These are phyloP conservation scores for Amazona vittata DNA, from an alignment of 2,113 vertebrate genomes.

Conservation along the genomic window DNA sequence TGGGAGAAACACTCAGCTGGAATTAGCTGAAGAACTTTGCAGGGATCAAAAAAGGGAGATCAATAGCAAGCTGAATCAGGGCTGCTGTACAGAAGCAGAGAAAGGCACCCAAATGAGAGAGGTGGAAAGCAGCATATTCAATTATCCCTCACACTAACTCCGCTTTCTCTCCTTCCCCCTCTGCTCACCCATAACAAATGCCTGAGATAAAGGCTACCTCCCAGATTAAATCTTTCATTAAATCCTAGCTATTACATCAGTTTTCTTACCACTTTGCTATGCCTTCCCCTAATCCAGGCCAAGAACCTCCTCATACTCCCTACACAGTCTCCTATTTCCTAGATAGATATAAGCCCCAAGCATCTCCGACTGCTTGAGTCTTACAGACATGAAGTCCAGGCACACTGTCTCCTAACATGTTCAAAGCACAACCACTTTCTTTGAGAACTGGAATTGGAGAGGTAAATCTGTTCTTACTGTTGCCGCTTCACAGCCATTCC, in stretches of 20 bases:
- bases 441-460: background rate
- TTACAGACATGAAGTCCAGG: background rate
- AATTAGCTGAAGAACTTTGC: background rate
- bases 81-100: background rate
- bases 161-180: background rate
- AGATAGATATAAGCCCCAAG: background rate
- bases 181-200: background rate
- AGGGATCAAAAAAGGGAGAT: background rate
- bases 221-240: constrained; percentile 39
- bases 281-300: background rate
- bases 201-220: background rate
- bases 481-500: background rate
- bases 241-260: background rate
- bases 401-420: background rate
- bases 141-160: background rate
- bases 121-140: background rate
- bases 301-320: background rate
- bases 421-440: background rate
- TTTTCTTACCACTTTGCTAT: background rate
- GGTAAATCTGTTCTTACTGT: background rate
- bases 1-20: background rate
- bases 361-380: accelerated
- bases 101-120: background rate
- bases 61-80: background rate
- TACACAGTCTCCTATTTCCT: background rate